phyloP scores from a whole-genome alignment of 2,797 vertebrate species.

The Poeciliopsis turneri region DNA sequence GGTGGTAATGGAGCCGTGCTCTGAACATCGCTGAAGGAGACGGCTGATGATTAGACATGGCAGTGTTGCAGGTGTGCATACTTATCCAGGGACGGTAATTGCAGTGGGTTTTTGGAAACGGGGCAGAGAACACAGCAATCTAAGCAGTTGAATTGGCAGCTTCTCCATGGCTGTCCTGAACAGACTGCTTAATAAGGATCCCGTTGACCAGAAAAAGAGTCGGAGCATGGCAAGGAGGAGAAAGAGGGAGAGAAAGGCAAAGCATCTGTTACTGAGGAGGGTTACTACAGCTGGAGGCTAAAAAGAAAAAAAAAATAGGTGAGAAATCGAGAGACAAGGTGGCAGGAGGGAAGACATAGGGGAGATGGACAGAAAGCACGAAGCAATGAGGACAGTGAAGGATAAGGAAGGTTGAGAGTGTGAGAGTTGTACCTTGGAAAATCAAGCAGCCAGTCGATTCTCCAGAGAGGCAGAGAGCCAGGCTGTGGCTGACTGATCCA shows the following conservation, averaged over 20 bases:
- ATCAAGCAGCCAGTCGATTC: slow-evolving; percentile 72
- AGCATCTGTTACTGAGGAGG: slow-evolving; percentile 18
- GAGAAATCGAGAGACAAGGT: slow-evolving; percentile 18
- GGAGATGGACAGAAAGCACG: slow-evolving; percentile 38
- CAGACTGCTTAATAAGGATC: slow-evolving; percentile 76
- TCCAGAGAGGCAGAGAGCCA: slow-evolving; percentile 59
- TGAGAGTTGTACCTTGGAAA: slow-evolving; percentile 70
- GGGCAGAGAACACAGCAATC: slow-evolving; percentile 64
- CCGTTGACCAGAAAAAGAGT: slow-evolving; percentile 67
- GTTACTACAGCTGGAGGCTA: slow-evolving; percentile 32
- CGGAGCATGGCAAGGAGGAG: slow-evolving; percentile 6
- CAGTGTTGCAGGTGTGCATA: slow-evolving; percentile 56
- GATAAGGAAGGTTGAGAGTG: slow-evolving; percentile 48
- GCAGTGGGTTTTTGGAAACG: slow-evolving; percentile 60
- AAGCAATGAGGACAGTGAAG: slow-evolving; percentile 59
- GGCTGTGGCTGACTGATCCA: slow-evolving; percentile 74
- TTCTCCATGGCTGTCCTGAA: slow-evolving; percentile 61
- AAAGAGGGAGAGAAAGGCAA: slow-evolving; percentile 14
- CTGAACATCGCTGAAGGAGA: slow-evolving; percentile 38
- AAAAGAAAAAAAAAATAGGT: slow-evolving; percentile 17
- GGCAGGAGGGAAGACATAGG: slow-evolving; percentile 21
- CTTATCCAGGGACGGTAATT: slow-evolving; percentile 69
- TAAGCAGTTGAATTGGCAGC: slow-evolving; percentile 76
- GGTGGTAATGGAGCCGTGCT: slow-evolving; percentile 24
- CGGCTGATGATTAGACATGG: slow-evolving; percentile 43